phyloP scores from a whole-genome alignment of 2,113 vertebrate species.

The Promerops cafer region DNA sequence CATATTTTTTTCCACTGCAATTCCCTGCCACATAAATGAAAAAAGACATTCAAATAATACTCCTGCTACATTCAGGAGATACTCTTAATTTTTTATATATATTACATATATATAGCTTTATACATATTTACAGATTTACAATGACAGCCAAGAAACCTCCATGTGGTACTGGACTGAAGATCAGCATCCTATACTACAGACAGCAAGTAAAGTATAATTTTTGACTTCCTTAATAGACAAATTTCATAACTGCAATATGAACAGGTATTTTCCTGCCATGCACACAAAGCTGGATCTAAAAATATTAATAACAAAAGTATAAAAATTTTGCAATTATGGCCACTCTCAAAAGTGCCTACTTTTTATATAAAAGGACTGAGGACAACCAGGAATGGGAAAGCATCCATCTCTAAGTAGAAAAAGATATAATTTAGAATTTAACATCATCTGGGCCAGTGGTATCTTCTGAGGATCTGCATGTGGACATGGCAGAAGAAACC shows the following conservation, averaged over 20 bases:
- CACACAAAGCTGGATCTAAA: background rate
- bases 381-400: background rate
- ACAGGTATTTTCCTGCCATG: background rate
- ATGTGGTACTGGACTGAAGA: background rate
- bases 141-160: background rate
- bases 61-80: background rate
- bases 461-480: background rate
- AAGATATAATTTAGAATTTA: background rate
- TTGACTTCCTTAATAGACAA: background rate
- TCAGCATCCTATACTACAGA: background rate
- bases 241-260: background rate
- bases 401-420: background rate
- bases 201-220: background rate
- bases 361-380: background rate
- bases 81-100: background rate
- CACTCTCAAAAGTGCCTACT: background rate
- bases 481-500: background rate
- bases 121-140: background rate
- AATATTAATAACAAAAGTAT: background rate
- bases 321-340: background rate
- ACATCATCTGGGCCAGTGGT: background rate
- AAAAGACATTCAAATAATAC: background rate
- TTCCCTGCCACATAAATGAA: background rate
- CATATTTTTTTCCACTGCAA: background rate
- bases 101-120: background rate